Evolutionary conservation across 2,888 invertebrate genomes (phyloP).

Genomic region (Cheilosia soror): DNA sequence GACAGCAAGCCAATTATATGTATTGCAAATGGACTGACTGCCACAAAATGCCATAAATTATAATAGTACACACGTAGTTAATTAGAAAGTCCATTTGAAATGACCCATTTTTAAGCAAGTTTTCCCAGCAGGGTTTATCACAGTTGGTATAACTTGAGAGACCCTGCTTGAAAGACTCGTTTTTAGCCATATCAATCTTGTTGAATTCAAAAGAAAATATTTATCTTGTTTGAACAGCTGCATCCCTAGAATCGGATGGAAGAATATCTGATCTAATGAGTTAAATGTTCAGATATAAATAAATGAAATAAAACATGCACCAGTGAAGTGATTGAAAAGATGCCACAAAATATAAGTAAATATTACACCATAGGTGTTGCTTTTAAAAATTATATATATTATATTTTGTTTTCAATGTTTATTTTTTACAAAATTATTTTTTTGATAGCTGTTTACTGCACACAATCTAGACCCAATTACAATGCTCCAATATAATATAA

Average conservation of each 20-base stretch:
- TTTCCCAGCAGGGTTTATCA: too few species aligned
- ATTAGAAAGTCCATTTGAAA: constrained; percentile 56
- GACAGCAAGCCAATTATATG: constrained; percentile 20
- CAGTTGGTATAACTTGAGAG: not conserved
- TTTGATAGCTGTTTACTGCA: not conserved
- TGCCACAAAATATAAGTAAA: not conserved
- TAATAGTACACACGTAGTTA: constrained; percentile 52
- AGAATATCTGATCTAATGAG: constrained; percentile 70
- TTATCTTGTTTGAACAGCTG: constrained; percentile 66
- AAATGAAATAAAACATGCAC: constrained; percentile 7
- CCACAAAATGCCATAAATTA: constrained; percentile 73
- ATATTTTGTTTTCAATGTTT: too few species aligned
- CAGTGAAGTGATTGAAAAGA: constrained; percentile 20
- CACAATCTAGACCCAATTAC: not conserved
- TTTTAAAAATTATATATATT: too few species aligned
- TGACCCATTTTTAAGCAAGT: constrained; percentile 8
- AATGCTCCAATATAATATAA: not conserved
- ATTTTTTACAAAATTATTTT: too few species aligned
- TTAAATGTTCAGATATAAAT: constrained; percentile 38
- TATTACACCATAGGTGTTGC: not conserved
- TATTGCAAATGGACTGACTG: constrained; percentile 64
- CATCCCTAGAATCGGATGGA: constrained; percentile 71
- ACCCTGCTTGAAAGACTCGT: constrained; percentile 37
- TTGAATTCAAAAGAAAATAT: constrained; percentile 13
- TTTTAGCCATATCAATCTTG: constrained; percentile 32